Percentiles rank a stretch among this genome's conserved stretches.
Evolutionary conservation across 1,140 invertebrate species (phyloP).

Genomic region (Dreissena polymorpha): DNA sequence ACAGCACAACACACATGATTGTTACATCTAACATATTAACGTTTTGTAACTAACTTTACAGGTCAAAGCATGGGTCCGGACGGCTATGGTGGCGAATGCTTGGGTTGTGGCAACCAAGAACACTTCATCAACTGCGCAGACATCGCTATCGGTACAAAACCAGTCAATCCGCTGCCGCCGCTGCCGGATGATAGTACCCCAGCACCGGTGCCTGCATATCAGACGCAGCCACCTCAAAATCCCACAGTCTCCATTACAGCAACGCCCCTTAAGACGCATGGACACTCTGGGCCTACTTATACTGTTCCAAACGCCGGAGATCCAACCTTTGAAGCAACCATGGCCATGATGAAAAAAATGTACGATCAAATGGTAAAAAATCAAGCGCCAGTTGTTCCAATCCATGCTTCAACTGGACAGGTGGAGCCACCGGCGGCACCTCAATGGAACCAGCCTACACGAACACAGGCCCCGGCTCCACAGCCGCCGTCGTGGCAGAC

Average conservation of each 20-base stretch:
- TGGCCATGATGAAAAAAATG: conserved; percentile 43
- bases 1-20: no score
- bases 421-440: not conserved
- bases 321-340: conserved; percentile 5
- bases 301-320: conserved; percentile 9
- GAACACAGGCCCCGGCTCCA: not conserved
- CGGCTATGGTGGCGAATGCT: conserved; percentile 61
- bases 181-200: conserved; percentile 32
- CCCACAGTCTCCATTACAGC: not conserved
- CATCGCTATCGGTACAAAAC: conserved; percentile 81
- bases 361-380: conserved; percentile 1
- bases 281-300: conserved; percentile 23
- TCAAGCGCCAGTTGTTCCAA: not conserved
- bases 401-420: not conserved
- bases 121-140: conserved; percentile 86
- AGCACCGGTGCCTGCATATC: conserved; percentile 9
- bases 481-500: conserved; percentile 10
- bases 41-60: conserved; percentile 32
- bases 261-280: not conserved
- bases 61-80: conserved; percentile 71
- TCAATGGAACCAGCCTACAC: not conserved
- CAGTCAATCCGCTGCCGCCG: conserved; percentile 27
- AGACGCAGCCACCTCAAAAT: not conserved
- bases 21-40: no score
- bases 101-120: conserved; percentile 81